Evolutionary conservation across 1,140 invertebrate species (phyloP), one percentile per base, ranked within the genome.

Genomic region (Bombus ignitus): DNA sequence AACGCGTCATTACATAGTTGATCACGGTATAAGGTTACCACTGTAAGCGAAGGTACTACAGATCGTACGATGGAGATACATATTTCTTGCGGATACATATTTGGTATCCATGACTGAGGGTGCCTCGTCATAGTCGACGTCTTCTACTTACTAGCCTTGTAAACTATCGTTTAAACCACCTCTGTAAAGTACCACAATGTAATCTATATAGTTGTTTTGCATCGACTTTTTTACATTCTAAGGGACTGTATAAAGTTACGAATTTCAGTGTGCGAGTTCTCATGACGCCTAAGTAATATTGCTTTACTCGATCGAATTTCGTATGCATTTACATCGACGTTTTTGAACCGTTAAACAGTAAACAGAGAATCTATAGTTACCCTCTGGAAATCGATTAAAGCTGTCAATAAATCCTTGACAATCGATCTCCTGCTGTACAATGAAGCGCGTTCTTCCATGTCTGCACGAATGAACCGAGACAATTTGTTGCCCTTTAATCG

Each of bases 401-500:
- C 37, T 47, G 15, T 39, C 81, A 39, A 83, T 83, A 77, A 57
- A 78, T 78, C 47, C 28, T 10, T 37, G 74, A 68, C 59, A 25
- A 42, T 18, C 44, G 73, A 70, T 77, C 32, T n/a, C 0, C 35
- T 10, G 12, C 1, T 8, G 39, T 13, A 10, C 12, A 44, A 71
- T 66, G 59, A 78, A 71, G 15, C 47, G 39, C 42, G 65, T 78
- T 76, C 68, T 84, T 79, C 75, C 37, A 12, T n/a, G 4, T 42
- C n/a, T 5, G 44, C n/a, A 39, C 12, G 25, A 79, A 79, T 10
- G 47, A 70, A 42, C 75, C 66, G 47, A 39, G 75, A 53, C 65
- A 79, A 84, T 75, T 84, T 79, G 82, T 84, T 84, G 82, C 75
- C 82, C 75, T 59, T 59, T 79, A 84, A 84, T 78, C 66, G 82